These are phyloP conservation scores for Phthorimaea operculella DNA, from an alignment of 1,140 invertebrate species.

Conservation along the genomic window DNA sequence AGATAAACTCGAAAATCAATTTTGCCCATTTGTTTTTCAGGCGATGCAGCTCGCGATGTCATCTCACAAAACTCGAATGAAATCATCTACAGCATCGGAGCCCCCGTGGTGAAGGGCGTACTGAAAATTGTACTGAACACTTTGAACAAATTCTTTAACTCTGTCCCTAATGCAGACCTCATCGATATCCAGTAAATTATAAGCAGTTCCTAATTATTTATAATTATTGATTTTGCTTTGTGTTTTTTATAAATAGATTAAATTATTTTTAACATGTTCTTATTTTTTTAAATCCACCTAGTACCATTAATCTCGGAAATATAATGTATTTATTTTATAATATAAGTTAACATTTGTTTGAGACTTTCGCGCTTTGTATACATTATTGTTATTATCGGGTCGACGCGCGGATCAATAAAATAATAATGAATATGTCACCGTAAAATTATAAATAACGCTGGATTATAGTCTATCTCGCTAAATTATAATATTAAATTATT, in stretches of 20 bases:
- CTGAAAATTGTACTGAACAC: constrained; percentile 14
- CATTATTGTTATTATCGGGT: no score
- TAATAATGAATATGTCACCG: no score
- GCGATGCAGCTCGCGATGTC: constrained; percentile 23
- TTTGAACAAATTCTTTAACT: constrained; percentile 23
- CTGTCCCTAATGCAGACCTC: constrained; percentile 22
- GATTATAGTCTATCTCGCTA: no score
- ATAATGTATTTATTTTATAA: no score
- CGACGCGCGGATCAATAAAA: no score
- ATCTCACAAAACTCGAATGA: constrained; percentile 28
- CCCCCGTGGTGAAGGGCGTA: constrained; percentile 18
- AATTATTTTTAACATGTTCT: not conserved
- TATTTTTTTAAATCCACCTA: not conserved
- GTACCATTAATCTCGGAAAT: no score
- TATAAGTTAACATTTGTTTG: no score
- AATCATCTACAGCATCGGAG: constrained; percentile 26
- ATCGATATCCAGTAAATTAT: constrained; percentile 4
- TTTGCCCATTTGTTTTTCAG: constrained; percentile 14
- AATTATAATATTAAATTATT: no score
- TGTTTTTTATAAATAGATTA: not conserved
- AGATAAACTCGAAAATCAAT: not conserved
- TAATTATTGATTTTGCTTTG: not conserved
- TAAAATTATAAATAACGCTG: no score
- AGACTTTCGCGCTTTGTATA: no score
- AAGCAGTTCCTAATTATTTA: not conserved